phyloP scores from a whole-genome alignment of 2,113 vertebrate genomes.

The Onychostoma macrolepis region DNA sequence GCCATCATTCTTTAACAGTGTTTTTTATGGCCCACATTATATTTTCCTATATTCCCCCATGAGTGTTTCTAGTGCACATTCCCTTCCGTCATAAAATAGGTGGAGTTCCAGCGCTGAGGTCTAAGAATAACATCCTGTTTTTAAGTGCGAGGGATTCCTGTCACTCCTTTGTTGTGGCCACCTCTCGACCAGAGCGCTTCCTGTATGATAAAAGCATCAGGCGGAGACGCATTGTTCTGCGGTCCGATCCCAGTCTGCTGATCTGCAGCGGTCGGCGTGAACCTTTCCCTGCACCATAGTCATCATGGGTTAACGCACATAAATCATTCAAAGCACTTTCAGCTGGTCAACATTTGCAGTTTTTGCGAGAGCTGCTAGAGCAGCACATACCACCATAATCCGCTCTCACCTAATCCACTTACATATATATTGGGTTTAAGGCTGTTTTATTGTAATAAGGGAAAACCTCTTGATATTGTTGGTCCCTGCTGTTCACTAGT shows the following conservation, averaged over 20 bases:
- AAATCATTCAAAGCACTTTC: slow-evolving; percentile 52
- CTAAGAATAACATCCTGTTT: slow-evolving; percentile 58
- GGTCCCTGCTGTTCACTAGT: slow-evolving; percentile 2
- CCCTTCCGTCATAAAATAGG: slow-evolving; percentile 60
- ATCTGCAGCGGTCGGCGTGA: background rate
- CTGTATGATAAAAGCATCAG: slow-evolving; percentile 41
- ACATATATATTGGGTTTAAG: slow-evolving; percentile 64
- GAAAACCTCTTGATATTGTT: slow-evolving; percentile 22
- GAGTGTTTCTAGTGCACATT: slow-evolving; percentile 55
- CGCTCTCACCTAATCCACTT: slow-evolving; percentile 68
- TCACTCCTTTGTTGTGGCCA: slow-evolving; percentile 40
- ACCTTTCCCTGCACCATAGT: background rate
- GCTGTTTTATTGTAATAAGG: slow-evolving; percentile 53
- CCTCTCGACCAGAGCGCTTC: slow-evolving; percentile 37
- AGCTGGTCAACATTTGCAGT: slow-evolving; percentile 51
- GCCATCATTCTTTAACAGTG: slow-evolving; percentile 60
- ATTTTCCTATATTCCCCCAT: slow-evolving; percentile 61
- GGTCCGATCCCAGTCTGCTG: slow-evolving; percentile 24
- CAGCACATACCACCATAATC: slow-evolving; percentile 63
- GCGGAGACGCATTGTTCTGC: slow-evolving; percentile 24
- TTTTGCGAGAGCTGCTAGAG: slow-evolving; percentile 54
- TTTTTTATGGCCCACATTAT: slow-evolving; percentile 62
- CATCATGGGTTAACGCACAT: slow-evolving; percentile 42
- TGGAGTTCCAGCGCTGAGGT: slow-evolving; percentile 45
- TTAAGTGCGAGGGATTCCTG: slow-evolving; percentile 38